A percentile compares a stretch with the other conserved stretches of the same genome.
These are phyloP conservation scores for Sebastes schlegelii DNA, from an alignment of 2,113 vertebrate genomes.

Conservation along the genomic window DNA sequence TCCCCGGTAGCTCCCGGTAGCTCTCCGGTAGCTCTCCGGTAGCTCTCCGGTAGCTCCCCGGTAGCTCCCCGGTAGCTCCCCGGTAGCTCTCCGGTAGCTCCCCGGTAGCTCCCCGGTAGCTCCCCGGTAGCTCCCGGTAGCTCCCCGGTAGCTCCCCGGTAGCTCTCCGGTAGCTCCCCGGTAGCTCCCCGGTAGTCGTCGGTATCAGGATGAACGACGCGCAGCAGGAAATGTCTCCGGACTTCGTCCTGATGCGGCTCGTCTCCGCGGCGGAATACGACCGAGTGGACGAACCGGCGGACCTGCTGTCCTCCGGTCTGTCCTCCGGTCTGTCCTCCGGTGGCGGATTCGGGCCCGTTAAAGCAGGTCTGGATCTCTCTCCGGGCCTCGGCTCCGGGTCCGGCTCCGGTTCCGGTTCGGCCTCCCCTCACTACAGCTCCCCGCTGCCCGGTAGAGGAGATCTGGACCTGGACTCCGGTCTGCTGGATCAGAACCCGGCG, in stretches of 20 bases:
- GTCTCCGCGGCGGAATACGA: slow-evolving; percentile 82
- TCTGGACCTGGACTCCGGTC: slow-evolving; percentile 59
- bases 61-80: too few relatives aligned
- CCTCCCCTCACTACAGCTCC: slow-evolving; percentile 71
- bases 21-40: too few relatives aligned
- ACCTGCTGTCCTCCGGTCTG: slow-evolving; percentile 41
- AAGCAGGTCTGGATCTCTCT: slow-evolving; percentile 66
- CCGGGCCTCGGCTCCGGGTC: slow-evolving; percentile 62
- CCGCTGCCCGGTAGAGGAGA: slow-evolving; percentile 73
- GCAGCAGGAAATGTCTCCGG: slow-evolving; percentile 81
- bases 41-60: too few relatives aligned
- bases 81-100: too few relatives aligned
- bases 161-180: too few relatives aligned
- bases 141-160: too few relatives aligned
- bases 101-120: too few relatives aligned
- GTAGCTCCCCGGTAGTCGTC: too few relatives aligned
- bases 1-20: too few relatives aligned
- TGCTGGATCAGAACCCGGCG: slow-evolving; percentile 61
- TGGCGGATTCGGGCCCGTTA: slow-evolving; percentile 70
- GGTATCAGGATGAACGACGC: slow-evolving; percentile 75
- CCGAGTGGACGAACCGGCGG: slow-evolving; percentile 74
- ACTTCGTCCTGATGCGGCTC: slow-evolving; percentile 83
- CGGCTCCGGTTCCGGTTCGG: neutral
- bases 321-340: too few relatives aligned
- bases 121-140: too few relatives aligned